Conservation (phyloP, 2,113 vertebrate genomes). For the Pterocles orientalis region DNA sequence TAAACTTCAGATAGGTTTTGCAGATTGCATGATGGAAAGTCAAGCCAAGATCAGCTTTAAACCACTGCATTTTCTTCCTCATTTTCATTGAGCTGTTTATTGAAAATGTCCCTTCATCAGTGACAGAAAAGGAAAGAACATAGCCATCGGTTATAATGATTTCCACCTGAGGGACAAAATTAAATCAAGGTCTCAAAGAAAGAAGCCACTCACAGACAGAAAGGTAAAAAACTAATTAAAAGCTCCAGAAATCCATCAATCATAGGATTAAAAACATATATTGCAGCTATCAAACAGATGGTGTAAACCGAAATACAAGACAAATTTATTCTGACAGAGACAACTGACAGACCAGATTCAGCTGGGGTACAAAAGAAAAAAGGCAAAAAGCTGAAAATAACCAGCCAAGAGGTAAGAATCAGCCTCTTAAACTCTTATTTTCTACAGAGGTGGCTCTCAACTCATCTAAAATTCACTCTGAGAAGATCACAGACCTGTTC, state of each 20-base stretch:
- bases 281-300: constrained; percentile 34
- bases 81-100: not conserved
- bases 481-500: not conserved
- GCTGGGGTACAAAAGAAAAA: not conserved
- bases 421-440: not conserved
- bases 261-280: not conserved
- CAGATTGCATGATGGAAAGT: not conserved
- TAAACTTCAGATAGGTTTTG: not conserved
- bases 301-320: not conserved
- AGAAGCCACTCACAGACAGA: not conserved
- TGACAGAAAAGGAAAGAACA: not conserved
- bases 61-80: not conserved
- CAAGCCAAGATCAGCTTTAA: not conserved
- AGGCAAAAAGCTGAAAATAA: not conserved
- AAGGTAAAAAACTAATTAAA: constrained; percentile 18
- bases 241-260: constrained; percentile 44
- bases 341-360: constrained; percentile 40
- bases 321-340: constrained; percentile 35
- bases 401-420: not conserved
- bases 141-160: accelerated
- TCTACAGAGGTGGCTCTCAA: not conserved
- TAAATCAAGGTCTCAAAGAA: not conserved
- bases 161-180: not conserved
- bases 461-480: not conserved
- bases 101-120: not conserved